Evolutionary conservation across 2,113 vertebrate species (phyloP).

Genomic region (Lasiurus cinereus): DNA sequence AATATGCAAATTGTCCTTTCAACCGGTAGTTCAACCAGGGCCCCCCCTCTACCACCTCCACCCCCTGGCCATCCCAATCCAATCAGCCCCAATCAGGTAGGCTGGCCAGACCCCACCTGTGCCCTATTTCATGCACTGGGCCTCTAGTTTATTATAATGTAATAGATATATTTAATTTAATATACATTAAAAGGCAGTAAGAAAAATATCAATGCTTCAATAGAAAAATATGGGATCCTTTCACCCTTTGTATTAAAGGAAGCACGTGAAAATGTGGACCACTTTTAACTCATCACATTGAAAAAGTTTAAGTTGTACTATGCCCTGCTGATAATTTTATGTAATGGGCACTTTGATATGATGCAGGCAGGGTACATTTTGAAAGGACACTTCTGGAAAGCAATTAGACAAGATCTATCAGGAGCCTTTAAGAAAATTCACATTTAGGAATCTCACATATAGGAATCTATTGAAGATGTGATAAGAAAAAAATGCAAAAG

Average conservation of each 20-base stretch:
- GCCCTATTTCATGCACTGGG: too few relatives aligned
- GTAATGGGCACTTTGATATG: background rate
- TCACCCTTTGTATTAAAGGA: conserved; percentile 7
- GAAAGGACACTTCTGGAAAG: conserved; percentile 5
- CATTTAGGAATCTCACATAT: conserved; percentile 13
- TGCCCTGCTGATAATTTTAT: background rate
- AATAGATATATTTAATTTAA: conserved; percentile 10
- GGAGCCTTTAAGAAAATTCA: conserved; percentile 41
- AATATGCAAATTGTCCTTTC: too few relatives aligned
- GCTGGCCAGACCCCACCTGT: too few relatives aligned
- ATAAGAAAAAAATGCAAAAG: background rate
- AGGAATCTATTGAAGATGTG: background rate
- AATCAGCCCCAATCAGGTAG: too few relatives aligned
- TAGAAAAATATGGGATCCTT: conserved; percentile 2
- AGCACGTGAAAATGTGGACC: background rate
- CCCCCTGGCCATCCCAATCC: too few relatives aligned
- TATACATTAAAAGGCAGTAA: conserved; percentile 5
- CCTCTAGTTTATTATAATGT: background rate
- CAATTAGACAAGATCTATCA: background rate
- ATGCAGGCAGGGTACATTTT: background rate
- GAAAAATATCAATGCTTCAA: background rate
- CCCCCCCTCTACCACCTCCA: too few relatives aligned
- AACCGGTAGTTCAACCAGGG: too few relatives aligned
- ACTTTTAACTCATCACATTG: background rate
- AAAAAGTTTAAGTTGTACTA: background rate